Evolutionary conservation across 2,113 vertebrate species (phyloP).

Genomic region (Hassar affinis): DNA sequence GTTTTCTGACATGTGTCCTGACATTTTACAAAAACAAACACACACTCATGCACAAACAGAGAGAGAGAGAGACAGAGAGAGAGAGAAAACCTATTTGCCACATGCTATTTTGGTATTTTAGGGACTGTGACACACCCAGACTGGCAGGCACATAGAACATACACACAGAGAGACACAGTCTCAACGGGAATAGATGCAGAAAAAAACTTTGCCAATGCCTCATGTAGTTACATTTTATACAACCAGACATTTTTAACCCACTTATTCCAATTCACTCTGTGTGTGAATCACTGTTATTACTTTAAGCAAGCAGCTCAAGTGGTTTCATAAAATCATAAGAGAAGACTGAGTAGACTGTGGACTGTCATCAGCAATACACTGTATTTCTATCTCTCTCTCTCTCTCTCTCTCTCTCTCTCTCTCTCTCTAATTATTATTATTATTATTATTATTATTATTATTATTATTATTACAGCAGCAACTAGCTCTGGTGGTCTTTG

Average conservation of each 20-base stretch:
- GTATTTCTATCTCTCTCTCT: background rate
- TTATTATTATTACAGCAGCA: background rate
- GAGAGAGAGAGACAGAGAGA: background rate
- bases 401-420: too few species aligned
- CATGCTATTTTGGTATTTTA: constrained; percentile 33
- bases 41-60: constrained; percentile 2
- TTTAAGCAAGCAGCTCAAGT: background rate
- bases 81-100: constrained; percentile 19
- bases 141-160: constrained; percentile 8
- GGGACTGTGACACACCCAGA: constrained; percentile 31
- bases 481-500: too few species aligned
- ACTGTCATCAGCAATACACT: background rate
- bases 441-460: background rate
- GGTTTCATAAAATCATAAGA: background rate
- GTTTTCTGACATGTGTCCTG: too few species aligned
- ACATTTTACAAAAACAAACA: too few species aligned
- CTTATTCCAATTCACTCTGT: background rate
- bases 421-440: too few species aligned
- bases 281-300: constrained; percentile 6
- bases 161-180: background rate
- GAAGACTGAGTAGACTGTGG: background rate
- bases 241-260: background rate
- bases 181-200: too few species aligned
- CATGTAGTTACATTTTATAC: constrained; percentile 14
- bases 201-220: too few species aligned